Conservation (phyloP, 2,113 vertebrate genomes). For the Acinonyx jubatus region DNA sequence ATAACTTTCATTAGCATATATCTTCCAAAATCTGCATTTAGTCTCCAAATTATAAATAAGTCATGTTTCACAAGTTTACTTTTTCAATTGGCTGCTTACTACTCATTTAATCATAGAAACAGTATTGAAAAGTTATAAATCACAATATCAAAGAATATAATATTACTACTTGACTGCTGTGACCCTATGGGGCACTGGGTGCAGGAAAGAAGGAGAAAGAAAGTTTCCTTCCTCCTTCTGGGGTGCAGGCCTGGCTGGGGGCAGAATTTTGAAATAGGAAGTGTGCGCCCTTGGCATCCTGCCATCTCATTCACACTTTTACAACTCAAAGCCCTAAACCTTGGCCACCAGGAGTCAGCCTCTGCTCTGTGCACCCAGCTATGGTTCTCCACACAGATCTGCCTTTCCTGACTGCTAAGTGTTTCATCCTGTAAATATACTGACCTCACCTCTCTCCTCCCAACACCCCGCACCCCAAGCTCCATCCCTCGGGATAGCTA, state of each 20-base stretch:
- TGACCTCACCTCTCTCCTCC: neutral
- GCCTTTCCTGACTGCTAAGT: neutral
- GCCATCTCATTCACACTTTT: neutral
- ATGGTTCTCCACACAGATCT: neutral
- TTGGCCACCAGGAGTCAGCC: neutral
- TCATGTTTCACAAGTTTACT: neutral
- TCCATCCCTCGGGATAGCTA: neutral
- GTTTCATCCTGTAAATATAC: neutral
- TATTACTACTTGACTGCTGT: neutral
- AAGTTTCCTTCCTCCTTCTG: constrained; percentile 31
- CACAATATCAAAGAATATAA: neutral
- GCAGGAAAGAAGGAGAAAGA: neutral
- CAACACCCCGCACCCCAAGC: neutral
- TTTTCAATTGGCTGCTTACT: neutral
- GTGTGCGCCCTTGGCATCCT: neutral
- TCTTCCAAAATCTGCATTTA: neutral
- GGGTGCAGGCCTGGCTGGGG: neutral
- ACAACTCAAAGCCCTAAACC: neutral
- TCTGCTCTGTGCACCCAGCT: neutral
- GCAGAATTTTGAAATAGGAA: constrained; percentile 38
- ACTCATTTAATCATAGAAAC: neutral
- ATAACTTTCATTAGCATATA: neutral
- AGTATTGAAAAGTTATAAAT: neutral
- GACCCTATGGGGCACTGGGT: too few relatives aligned
- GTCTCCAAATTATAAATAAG: neutral